Evolutionary conservation across 2,113 vertebrate genomes (phyloP), one percentile per base, ranked within the genome.

Genomic region (Silurus asotus): DNA sequence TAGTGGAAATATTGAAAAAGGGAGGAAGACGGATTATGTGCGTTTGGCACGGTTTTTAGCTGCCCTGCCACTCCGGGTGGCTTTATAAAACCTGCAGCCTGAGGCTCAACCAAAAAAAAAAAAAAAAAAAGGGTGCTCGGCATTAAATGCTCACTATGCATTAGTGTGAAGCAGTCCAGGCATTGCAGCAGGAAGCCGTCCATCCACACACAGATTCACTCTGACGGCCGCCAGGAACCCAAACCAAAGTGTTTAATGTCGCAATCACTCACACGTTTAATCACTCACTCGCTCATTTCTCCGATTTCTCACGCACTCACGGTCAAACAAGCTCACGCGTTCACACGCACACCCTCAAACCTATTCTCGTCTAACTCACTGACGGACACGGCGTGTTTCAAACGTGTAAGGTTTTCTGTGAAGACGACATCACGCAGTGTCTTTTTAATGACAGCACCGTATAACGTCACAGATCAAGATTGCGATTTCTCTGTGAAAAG

Each of bases 71-170:
- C 48, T 77, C 74, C 10, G 23, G 28, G 56, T 84, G 8, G n/a
- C 59, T 77, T 65, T 65, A 65, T 76, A 77, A 62, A 64, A 61
- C 5, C n/a, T 49, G 19, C 79, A 81, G 37, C 15, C 56, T 76
- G 58, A 56, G 62, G 58, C 72, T 84, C 58, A 28, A 72, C 58
- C 70, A 84, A 51, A 76, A 84, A 59, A 82, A 84, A 62, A 62
- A 84, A 51, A 76, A 84, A 59, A 64, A 45, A 37, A 15, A 37
- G 37, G 4, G 7, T 61, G 1, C 80, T 53, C 15, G 11, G 80
- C n/a, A 14, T 82, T 82, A 82, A 82, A 65, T 1, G 61, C 23
- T 82, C 80, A 65, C 11, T 82, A 20, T 28, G 61, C 28, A 82
- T 82, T 65, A 82, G 19, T 8, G 25, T 82, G 80, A 82, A 15